Conservation (phyloP, 1,140 invertebrate species). For the Anoplolepis gracilipes region DNA sequence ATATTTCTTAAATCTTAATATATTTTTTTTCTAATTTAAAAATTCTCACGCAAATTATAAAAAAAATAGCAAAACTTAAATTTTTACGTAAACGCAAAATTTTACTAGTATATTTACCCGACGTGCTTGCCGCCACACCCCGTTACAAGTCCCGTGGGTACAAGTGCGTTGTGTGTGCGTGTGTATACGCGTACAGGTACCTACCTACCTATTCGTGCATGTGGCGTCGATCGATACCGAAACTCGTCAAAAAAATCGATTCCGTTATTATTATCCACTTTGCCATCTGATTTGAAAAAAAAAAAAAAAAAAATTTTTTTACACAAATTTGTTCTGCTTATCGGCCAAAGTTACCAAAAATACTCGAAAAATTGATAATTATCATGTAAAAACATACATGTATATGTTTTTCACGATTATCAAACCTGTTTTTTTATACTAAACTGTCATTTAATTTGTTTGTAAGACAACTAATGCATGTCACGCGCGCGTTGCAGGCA, state of each 20-base stretch:
- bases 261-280: not conserved
- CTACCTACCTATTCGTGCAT: constrained; percentile 16
- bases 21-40: not conserved
- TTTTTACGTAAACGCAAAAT: not conserved
- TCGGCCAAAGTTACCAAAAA: not conserved
- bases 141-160: constrained; percentile 27
- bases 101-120: not conserved
- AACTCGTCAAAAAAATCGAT: not conserved
- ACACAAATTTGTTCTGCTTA: not conserved
- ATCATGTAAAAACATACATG: not conserved
- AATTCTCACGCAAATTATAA: not conserved
- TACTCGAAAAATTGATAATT: constrained; percentile 36
- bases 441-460: constrained; percentile 43
- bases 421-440: constrained; percentile 34
- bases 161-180: constrained; percentile 49
- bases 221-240: constrained; percentile 11
- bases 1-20: not conserved
- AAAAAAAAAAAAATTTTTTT: not conserved
- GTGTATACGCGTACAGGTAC: constrained; percentile 18
- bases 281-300: not conserved
- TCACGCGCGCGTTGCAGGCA: constrained; percentile 27
- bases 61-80: not conserved
- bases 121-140: constrained; percentile 13
- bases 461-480: constrained; percentile 49
- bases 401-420: not conserved